Evolutionary conservation across 2,113 vertebrate species (phyloP), one percentile per base, ranked within the genome.

Genomic region (Syrrhaptes paradoxus): DNA sequence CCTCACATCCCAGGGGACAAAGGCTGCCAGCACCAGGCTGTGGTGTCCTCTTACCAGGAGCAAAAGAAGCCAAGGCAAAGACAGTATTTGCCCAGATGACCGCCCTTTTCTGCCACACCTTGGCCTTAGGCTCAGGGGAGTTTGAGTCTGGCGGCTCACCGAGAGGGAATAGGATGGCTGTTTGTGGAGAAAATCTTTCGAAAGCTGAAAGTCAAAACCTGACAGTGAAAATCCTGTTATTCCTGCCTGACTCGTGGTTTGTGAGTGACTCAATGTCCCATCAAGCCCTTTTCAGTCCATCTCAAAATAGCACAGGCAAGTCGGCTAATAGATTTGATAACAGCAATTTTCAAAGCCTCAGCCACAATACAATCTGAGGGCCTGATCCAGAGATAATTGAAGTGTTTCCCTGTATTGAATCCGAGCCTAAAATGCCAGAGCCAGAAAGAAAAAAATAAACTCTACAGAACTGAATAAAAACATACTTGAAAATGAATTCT

Each of bases 311-410:
- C 67, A 45, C 55, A 48, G 57, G 32, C 71, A 43, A 67, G 63
- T 16, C 4, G 2, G 79, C 24, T 94, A 77, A 91, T 78, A 74
- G 79, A 84, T 93, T 85, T 45, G 41, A 90, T 96, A 90, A 82
- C 68, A 88, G 67, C 75, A 74, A 71, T 94, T 93, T 90, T 88
- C 87, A 96, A 93, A 96, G 55, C 82, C 79, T 95, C 78, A 85
- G 25, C 48, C 92, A 81, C 85, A 94, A 93, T 66, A 71, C 51
- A 80, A 34, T 90, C 76, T 21, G 63, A 71, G 72, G 82, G 43
- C 34, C 87, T 91, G 93, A 96, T 95, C 85, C 95, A 90, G 90
- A 95, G 86, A 76, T 82, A 95, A 90, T n/a, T 46, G 90, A 94
- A 94, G n/a, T 68, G 61, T 93, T 97, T 95, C 70, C 80, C 49